Conservation (phyloP, 2,113 vertebrate species). For the Gymnarchus niloticus region DNA sequence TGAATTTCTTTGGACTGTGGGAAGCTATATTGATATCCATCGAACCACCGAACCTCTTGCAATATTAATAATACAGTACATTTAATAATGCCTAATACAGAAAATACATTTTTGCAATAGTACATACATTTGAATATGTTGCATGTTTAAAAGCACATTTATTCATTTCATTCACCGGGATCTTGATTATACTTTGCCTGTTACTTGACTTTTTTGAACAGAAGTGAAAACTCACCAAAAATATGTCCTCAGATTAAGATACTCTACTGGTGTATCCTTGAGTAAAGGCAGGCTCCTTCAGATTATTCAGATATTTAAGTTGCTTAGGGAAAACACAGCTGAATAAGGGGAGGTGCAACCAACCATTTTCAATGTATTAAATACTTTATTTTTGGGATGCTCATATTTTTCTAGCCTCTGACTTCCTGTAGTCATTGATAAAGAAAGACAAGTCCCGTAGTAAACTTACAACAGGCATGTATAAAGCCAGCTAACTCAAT, state of each 20-base stretch:
- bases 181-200: background rate
- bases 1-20: background rate
- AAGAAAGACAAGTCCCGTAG: background rate
- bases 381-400: background rate
- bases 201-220: background rate
- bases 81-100: background rate
- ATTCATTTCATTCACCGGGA: background rate
- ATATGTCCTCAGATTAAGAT: background rate
- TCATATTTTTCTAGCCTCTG: background rate
- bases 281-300: background rate
- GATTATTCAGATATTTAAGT: background rate
- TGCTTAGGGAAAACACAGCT: background rate
- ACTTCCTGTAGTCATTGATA: background rate
- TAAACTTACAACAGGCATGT: background rate
- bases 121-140: background rate
- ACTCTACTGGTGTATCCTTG: background rate
- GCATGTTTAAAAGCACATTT: background rate
- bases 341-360: background rate
- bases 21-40: background rate
- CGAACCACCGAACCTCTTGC: background rate
- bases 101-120: background rate
- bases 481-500: background rate
- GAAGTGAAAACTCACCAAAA: background rate
- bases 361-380: background rate
- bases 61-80: constrained; percentile 10